phyloP scores from a whole-genome alignment of 2,797 vertebrate species.

The Microcaecilia unicolor region DNA sequence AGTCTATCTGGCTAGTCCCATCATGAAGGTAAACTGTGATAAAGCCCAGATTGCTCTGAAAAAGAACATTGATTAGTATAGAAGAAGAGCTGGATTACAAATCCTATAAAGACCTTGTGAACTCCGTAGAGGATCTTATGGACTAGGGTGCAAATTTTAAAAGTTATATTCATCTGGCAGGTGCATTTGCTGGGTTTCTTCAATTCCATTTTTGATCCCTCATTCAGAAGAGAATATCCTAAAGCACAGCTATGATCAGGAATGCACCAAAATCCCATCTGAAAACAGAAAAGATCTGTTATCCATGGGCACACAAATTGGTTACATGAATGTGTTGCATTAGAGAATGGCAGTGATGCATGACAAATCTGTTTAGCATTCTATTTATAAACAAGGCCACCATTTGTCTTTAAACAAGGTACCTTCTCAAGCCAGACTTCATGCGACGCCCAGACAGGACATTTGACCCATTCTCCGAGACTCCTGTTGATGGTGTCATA shows the following conservation, averaged over 20 bases:
- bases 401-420: constrained; percentile 29
- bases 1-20: no score
- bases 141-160: no score
- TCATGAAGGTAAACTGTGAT: no score
- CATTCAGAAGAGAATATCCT: background rate
- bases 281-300: constrained; percentile 3
- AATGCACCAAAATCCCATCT: background rate
- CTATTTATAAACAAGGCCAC: background rate
- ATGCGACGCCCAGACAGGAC: constrained; percentile 93
- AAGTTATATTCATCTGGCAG: rapidly evolving
- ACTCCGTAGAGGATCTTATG: no score
- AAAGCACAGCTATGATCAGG: background rate
- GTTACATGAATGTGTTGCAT: constrained; percentile 5
- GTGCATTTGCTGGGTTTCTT: background rate
- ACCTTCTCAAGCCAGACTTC: constrained; percentile 86
- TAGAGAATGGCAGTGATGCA: constrained; percentile 4
- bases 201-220: background rate
- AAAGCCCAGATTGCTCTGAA: no score
- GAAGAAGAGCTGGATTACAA: no score
- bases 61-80: no score
- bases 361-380: background rate
- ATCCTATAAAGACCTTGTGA: no score
- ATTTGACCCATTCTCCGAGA: constrained; percentile 96
- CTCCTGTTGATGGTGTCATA: constrained; percentile 94
- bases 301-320: background rate